These are phyloP conservation scores for Andricus quercusramuli DNA, from an alignment of 2,888 invertebrate genomes.

Conservation along the genomic window DNA sequence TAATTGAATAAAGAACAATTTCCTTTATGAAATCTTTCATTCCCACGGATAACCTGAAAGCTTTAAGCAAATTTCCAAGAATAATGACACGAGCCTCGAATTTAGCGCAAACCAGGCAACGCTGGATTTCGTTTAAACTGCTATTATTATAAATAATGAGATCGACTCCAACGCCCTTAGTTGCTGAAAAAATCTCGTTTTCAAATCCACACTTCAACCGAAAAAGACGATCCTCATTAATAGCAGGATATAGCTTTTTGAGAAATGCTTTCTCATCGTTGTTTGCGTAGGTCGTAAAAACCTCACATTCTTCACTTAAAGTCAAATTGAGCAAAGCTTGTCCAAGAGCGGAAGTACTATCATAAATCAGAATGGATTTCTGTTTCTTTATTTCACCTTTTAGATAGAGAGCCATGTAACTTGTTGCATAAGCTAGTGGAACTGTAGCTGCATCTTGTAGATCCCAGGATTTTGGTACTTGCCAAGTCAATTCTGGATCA, in stretches of 20 bases:
- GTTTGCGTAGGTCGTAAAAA: constrained; percentile 83
- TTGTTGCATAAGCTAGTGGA: constrained; percentile 83
- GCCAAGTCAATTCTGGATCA: constrained; percentile 80
- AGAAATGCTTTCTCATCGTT: constrained; percentile 81
- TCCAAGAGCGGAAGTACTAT: constrained; percentile 82
- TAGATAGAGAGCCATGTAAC: constrained; percentile 81
- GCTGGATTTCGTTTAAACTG: constrained; percentile 80
- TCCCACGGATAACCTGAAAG: constrained; percentile 79
- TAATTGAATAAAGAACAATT: constrained; percentile 76
- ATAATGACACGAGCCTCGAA: constrained; percentile 80
- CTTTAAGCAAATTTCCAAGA: constrained; percentile 77
- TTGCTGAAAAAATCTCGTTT: constrained; percentile 84
- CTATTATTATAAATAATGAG: constrained; percentile 83
- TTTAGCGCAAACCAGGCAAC: constrained; percentile 80
- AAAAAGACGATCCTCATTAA: constrained; percentile 82
- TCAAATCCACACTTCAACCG: constrained; percentile 83
- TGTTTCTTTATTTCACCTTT: constrained; percentile 80
- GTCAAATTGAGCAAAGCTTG: constrained; percentile 84
- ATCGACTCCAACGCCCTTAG: constrained; percentile 80
- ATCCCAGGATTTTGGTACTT: constrained; percentile 82
- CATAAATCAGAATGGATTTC: constrained; percentile 76
- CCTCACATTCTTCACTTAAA: constrained; percentile 80
- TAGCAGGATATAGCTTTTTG: constrained; percentile 80
- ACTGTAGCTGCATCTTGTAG: constrained; percentile 84
- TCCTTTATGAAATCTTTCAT: constrained; percentile 57